phyloP scores from a whole-genome alignment of 1,140 invertebrate species.

The Pomacea maculata region DNA sequence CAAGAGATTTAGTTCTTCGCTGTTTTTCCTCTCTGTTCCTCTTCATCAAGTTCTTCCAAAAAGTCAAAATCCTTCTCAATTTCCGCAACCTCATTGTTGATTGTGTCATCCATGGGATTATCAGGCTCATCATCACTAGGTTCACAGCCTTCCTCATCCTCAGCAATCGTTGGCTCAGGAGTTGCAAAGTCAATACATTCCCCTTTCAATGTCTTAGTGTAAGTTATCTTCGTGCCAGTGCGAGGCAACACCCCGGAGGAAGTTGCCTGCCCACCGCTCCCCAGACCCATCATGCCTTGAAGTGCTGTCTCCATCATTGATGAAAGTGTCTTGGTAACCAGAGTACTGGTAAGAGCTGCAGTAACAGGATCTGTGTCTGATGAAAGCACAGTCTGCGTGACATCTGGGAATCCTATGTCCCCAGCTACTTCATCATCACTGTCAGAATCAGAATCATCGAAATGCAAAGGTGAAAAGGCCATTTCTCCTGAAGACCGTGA shows the following conservation, averaged over 20 bases:
- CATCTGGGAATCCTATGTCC: constrained; percentile 36
- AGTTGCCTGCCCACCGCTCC: constrained; percentile 27
- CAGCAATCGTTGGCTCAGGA: constrained; percentile 26
- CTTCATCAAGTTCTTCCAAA: constrained; percentile 49
- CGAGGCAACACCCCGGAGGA: constrained; percentile 36
- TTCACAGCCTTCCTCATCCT: constrained; percentile 33
- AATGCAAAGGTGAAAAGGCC: constrained; percentile 43
- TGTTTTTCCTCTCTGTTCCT: not conserved
- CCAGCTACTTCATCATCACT: constrained; percentile 37
- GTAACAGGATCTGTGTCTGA: constrained; percentile 19
- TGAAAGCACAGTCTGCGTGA: constrained; percentile 15
- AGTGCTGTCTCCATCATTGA: constrained; percentile 50
- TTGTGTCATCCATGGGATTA: constrained; percentile 25
- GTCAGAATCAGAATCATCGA: constrained; percentile 44
- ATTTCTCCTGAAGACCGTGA: constrained; percentile 29
- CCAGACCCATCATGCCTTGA: constrained; percentile 32
- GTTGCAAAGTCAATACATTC: constrained; percentile 35
- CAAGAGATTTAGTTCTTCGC: too few relatives aligned
- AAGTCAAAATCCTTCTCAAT: constrained; percentile 60
- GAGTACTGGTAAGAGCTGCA: constrained; percentile 22
- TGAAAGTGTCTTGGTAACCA: constrained; percentile 46
- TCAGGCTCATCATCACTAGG: constrained; percentile 25
- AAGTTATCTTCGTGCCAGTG: constrained; percentile 34
- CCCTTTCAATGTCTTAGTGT: constrained; percentile 33
- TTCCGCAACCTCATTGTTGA: constrained; percentile 35